Evolutionary conservation across 1,140 invertebrate genomes (phyloP).

Genomic region (Ceratosolen solmsi): DNA sequence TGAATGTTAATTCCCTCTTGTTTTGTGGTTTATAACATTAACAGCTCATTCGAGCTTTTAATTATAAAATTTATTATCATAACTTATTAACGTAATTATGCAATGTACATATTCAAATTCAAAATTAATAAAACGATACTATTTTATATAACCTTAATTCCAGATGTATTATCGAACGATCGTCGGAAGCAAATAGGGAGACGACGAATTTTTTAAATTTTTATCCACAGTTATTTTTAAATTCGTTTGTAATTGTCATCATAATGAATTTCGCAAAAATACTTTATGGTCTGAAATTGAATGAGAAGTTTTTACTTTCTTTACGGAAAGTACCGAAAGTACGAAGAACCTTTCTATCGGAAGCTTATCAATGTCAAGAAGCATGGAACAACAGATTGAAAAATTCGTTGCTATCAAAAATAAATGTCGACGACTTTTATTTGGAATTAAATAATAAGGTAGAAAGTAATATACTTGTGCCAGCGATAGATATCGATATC

Average conservation of each 20-base stretch:
- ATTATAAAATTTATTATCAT: no score
- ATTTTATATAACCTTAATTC: conserved; percentile 9
- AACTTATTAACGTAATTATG: no score
- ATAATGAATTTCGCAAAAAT: conserved; percentile 40
- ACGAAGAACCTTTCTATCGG: conserved; percentile 75
- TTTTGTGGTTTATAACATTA: no score
- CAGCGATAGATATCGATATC: conserved; percentile 83
- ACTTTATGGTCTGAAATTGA: conserved; percentile 12
- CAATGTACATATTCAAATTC: no score
- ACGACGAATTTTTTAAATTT: neutral
- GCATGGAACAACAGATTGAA: conserved; percentile 78
- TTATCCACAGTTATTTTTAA: neutral
- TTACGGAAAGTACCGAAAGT: conserved; percentile 38
- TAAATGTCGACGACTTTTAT: conserved; percentile 78
- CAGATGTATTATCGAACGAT: neutral
- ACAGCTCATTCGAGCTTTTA: no score
- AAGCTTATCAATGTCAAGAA: conserved; percentile 79
- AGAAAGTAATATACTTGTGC: conserved; percentile 73
- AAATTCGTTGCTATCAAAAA: conserved; percentile 77
- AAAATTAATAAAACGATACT: no score
- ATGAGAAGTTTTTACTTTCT: conserved; percentile 46
- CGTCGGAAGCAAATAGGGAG: neutral
- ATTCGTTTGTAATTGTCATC: neutral
- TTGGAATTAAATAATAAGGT: conserved; percentile 78
- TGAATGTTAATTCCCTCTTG: no score